phyloP scores from a whole-genome alignment of 2,797 vertebrate species.

The Clamator glandarius region DNA sequence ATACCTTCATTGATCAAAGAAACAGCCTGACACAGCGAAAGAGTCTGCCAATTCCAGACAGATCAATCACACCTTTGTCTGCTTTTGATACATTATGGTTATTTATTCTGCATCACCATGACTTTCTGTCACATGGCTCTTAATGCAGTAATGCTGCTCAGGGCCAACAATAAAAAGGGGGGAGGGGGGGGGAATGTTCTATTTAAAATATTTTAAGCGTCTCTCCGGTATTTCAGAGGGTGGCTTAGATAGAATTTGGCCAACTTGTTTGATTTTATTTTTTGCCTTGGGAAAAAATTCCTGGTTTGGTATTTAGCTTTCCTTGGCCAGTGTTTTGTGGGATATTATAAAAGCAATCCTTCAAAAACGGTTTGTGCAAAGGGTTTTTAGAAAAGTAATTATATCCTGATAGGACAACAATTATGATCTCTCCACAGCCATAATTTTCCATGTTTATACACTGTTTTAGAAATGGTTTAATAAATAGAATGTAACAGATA shows the following conservation, averaged over 20 bases:
- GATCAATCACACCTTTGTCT: constrained; percentile 91
- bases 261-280: constrained; percentile 50
- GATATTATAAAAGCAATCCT: constrained; percentile 5
- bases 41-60: constrained; percentile 87
- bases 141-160: constrained; percentile 47
- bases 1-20: constrained; percentile 88
- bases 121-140: constrained; percentile 68
- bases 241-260: constrained; percentile 38
- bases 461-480: constrained; percentile 10
- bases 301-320: constrained; percentile 35
- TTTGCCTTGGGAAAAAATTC: constrained; percentile 47
- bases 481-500: constrained; percentile 30
- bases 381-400: constrained; percentile 13
- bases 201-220: constrained; percentile 48
- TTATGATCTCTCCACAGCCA: constrained; percentile 16
- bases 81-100: constrained; percentile 86
- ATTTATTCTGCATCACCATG: constrained; percentile 86
- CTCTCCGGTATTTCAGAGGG: constrained; percentile 40
- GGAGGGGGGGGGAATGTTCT: neutral
- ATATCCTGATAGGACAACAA: constrained; percentile 29
- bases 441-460: neutral
- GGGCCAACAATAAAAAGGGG: constrained; percentile 4
- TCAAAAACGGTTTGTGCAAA: constrained; percentile 5
- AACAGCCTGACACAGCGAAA: constrained; percentile 91
- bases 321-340: constrained; percentile 15